Percentiles rank a stretch among this genome's conserved stretches.
Conservation (phyloP, 2,888 invertebrate species). For the Sicus ferrugineus region DNA sequence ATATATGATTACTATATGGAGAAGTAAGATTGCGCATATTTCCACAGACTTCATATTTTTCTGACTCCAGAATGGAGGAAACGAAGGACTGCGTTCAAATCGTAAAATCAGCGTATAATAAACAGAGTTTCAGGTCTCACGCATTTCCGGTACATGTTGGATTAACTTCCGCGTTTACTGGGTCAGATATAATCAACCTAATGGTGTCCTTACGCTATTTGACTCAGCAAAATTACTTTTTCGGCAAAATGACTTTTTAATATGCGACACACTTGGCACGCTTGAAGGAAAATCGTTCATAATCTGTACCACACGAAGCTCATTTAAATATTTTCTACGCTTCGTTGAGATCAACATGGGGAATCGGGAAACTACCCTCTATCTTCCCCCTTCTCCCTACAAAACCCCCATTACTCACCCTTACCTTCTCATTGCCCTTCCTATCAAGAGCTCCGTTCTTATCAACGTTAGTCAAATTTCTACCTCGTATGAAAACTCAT, state of each 20-base stretch:
- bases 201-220: constrained; percentile 12
- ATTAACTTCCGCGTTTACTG: constrained; percentile 53
- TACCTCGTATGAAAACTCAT: too few species aligned
- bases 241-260: constrained; percentile 60
- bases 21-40: too few species aligned
- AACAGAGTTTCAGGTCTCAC: too few species aligned
- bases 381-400: background rate
- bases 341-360: constrained; percentile 3
- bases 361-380: background rate
- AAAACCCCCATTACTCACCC: too few species aligned
- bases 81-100: too few species aligned
- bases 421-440: too few species aligned
- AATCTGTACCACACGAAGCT: background rate
- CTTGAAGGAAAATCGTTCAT: background rate
- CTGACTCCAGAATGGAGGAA: too few species aligned
- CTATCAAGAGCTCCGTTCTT: too few species aligned
- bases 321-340: constrained; percentile 40
- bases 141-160: constrained; percentile 58
- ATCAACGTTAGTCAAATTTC: too few species aligned
- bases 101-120: too few species aligned
- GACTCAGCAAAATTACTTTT: constrained; percentile 43
- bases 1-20: too few species aligned
- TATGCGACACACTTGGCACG: constrained; percentile 55
- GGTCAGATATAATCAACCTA: constrained; percentile 27
- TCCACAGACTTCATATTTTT: too few species aligned